phyloP scores from a whole-genome alignment of 2,797 vertebrate species.

The Peromyscus aztecus region DNA sequence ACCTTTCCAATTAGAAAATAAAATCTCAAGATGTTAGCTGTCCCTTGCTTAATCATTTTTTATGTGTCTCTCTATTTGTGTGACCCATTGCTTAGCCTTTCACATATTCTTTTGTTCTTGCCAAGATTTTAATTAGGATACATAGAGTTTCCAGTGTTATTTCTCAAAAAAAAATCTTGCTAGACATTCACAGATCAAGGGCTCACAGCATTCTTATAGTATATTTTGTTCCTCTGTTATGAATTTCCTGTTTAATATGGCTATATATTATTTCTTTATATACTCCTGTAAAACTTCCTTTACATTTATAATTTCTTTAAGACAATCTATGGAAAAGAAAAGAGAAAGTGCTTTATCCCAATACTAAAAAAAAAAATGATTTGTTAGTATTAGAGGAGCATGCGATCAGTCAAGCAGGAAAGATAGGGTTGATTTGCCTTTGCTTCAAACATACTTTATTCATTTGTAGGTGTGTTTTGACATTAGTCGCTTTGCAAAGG shows the following conservation, averaged over 20 bases:
- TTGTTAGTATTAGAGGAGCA: not conserved
- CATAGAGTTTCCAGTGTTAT: not conserved
- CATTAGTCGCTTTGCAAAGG: not conserved
- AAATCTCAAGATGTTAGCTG: not conserved
- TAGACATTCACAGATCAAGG: not conserved
- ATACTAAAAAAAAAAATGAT: not conserved
- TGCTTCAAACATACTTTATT: not conserved
- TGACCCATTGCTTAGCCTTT: not conserved
- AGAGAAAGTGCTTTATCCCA: not conserved
- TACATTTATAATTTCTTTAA: not conserved
- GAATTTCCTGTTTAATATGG: not conserved
- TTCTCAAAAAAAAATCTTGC: not conserved
- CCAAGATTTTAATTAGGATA: conserved; percentile 48
- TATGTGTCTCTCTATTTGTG: not conserved
- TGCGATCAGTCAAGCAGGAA: not conserved
- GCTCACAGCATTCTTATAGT: not conserved
- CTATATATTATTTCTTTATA: not conserved
- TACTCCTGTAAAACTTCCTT: not conserved
- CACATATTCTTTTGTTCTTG: conserved; percentile 10
- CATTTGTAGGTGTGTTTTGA: not conserved
- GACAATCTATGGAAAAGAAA: not conserved
- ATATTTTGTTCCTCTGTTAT: not conserved
- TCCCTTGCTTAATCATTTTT: not conserved
- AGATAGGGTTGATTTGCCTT: not conserved
- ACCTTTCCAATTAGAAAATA: not conserved